Base-by-base conservation (phyloP, 1,140 invertebrate genomes). In the Pristionchus pacificus region DNA sequence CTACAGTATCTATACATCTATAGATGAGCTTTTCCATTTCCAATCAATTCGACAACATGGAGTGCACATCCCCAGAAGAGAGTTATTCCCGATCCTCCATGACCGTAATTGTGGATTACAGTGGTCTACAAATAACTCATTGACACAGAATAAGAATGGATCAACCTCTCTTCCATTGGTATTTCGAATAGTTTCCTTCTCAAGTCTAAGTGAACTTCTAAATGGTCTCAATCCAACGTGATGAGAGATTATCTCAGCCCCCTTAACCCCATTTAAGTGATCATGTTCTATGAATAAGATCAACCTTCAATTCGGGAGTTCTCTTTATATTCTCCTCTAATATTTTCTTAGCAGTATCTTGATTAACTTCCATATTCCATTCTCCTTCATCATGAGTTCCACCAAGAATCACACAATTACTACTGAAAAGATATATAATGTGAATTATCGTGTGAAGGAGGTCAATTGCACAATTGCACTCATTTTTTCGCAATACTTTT, bases 61-160 rank as follows among this genome's bases (percentile, higher is more conserved):
- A 89, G 87, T 1, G 90, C 89, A 1, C 92, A 93, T 33, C 93
- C 93, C n/a, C 92, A 93, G 13, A 91, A 90, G 32, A 91, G 89
- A 68, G 90, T 90, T 0, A 95, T 89, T 3, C 93, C 93, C 84
- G 93, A 92, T 2, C 92, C 92, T 1, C 93, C 92, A 82, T 95
- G 93, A 2, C 93, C 93, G 82, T 95, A 95, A 84, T 93, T 93
- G 83, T 96, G 93, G 0, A 95, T 89, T 15, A 93, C 84, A 86
- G 90, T 70, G 2, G 74, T 14, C 77, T 80, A 10, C 6, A 49
- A 10, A 49, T 49, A 10, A 49, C 19, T 49, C 38, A 49, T 49
- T n/a, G n/a, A n/a, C n/a, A n/a, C n/a, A n/a, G n/a, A n/a, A n/a
- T n/a, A n/a, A n/a, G n/a, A n/a, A n/a, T n/a, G n/a, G n/a, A n/a